Conservation (phyloP, 1,140 invertebrate species). For the Bactericera cockerelli region DNA sequence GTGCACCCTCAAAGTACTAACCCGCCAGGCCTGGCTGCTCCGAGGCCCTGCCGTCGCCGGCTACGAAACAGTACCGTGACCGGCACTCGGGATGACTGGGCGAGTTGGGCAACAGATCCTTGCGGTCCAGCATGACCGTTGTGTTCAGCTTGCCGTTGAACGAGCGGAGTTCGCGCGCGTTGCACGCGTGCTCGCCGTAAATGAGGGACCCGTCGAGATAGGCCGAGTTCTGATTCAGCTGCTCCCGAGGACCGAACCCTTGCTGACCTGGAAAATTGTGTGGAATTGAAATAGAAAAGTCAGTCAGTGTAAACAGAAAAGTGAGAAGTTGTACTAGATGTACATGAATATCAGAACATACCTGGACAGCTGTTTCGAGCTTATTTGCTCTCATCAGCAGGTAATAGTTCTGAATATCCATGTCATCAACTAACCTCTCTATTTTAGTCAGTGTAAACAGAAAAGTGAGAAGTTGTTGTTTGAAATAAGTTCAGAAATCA, state of each 20-base stretch:
- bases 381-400: no score
- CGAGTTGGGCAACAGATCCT: conserved; percentile 55
- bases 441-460: no score
- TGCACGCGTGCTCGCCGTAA: conserved; percentile 65
- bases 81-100: conserved; percentile 70
- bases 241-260: conserved; percentile 58
- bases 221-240: conserved; percentile 84
- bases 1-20: no score
- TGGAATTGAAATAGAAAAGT: no score
- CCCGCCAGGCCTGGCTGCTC: conserved; percentile 70
- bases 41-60: conserved; percentile 63
- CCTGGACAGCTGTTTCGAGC: no score
- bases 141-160: conserved; percentile 66
- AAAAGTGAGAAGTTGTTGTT: no score
- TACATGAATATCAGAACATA: no score
- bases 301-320: no score
- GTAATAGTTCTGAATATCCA: no score
- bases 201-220: conserved; percentile 72
- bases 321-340: no score
- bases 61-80: conserved; percentile 29
- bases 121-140: conserved; percentile 50
- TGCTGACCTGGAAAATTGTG: conserved; percentile 7
- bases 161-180: conserved; percentile 50
- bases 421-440: no score
- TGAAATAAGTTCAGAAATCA: no score